Evolutionary conservation across 2,113 vertebrate genomes (phyloP).

Genomic region (Corvus hawaiiensis): DNA sequence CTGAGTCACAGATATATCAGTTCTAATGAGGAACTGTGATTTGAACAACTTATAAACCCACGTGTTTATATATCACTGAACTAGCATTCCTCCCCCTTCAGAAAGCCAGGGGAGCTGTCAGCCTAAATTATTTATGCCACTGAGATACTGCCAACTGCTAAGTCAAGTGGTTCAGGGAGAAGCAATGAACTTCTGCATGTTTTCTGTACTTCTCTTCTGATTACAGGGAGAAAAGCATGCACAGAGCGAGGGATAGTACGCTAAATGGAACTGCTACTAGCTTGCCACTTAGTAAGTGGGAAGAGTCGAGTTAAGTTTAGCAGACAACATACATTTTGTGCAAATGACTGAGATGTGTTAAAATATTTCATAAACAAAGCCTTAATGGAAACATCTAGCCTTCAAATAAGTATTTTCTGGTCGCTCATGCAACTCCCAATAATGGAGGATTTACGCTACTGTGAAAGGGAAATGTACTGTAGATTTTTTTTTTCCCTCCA

Average conservation of each 20-base stretch:
- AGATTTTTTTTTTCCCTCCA: neutral
- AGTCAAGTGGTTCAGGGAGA: neutral
- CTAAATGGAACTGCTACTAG: neutral
- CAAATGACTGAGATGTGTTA: neutral
- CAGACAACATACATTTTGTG: neutral
- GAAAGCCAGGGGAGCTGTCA: slow-evolving; percentile 3
- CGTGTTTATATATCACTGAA: neutral
- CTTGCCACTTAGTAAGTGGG: neutral
- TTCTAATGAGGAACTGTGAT: neutral
- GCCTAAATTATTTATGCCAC: slow-evolving; percentile 15
- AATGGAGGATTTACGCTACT: neutral
- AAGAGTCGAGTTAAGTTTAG: neutral
- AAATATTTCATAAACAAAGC: slow-evolving; percentile 8
- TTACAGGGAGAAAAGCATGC: neutral
- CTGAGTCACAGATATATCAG: neutral
- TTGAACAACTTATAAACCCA: neutral
- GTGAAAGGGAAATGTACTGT: neutral
- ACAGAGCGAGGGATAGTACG: neutral
- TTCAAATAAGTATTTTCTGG: slow-evolving; percentile 1
- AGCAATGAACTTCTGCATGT: neutral
- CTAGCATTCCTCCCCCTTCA: neutral
- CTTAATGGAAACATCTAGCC: neutral
- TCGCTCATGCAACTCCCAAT: neutral
- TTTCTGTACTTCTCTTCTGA: neutral
- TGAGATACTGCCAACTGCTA: slow-evolving; percentile 1